Percentiles rank a stretch among this genome's conserved stretches.
Conservation (phyloP, 2,888 invertebrate genomes). For the Drosophila nigricruria region DNA sequence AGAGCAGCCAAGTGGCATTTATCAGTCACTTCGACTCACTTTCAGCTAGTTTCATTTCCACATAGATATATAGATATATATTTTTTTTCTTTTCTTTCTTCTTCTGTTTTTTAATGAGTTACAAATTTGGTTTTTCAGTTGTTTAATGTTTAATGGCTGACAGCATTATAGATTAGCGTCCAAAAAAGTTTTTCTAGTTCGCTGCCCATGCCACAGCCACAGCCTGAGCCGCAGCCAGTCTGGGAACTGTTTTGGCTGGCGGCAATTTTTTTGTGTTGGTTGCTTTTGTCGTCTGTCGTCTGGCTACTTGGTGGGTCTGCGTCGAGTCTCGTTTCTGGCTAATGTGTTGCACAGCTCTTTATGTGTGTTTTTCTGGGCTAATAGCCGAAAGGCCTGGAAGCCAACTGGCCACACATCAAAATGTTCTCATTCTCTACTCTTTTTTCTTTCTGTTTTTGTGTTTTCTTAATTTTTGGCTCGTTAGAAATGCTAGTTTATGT, state of each 20-base stretch:
- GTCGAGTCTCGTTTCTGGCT: slow-evolving; percentile 44
- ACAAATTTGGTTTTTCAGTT: slow-evolving; percentile 80
- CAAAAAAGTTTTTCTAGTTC: slow-evolving; percentile 69
- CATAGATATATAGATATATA: neutral
- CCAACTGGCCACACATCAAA: slow-evolving; percentile 36
- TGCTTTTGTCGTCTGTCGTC: slow-evolving; percentile 40
- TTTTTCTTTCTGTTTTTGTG: neutral
- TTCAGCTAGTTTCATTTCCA: slow-evolving; percentile 61
- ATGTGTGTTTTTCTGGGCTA: slow-evolving; percentile 75
- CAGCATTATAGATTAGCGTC: slow-evolving; percentile 78
- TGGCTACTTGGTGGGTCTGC: slow-evolving; percentile 70
- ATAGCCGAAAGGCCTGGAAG: slow-evolving; percentile 64
- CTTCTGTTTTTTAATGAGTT: slow-evolving; percentile 72
- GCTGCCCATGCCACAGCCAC: slow-evolving; percentile 15
- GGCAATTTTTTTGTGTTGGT: slow-evolving; percentile 56
- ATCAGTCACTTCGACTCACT: slow-evolving; percentile 68
- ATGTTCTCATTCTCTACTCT: slow-evolving; percentile 2
- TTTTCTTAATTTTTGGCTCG: slow-evolving; percentile 62
- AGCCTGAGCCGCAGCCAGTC: slow-evolving; percentile 15
- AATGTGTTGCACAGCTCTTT: slow-evolving; percentile 64
- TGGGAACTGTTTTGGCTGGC: slow-evolving; percentile 71
- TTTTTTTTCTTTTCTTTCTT: neutral
- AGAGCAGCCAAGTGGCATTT: slow-evolving; percentile 72
- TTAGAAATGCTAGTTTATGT: slow-evolving; percentile 62
- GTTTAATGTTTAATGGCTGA: slow-evolving; percentile 80